Conservation (phyloP, 1,140 invertebrate species). For the Cotesia vestalis region DNA sequence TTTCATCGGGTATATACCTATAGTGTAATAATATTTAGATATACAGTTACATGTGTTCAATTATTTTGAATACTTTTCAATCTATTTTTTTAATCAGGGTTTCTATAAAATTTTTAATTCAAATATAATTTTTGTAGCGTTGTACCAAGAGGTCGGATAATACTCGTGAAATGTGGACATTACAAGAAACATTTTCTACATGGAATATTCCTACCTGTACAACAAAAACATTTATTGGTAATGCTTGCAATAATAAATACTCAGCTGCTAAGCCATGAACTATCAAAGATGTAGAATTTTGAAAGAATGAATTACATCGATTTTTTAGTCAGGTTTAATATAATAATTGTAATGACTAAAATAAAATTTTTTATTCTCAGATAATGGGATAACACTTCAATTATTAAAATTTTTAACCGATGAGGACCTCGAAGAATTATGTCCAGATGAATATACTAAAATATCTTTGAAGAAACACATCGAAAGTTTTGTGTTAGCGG, state of each 20-base stretch:
- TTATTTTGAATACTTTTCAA: no score
- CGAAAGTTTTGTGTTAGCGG: no score
- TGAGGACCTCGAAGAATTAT: background rate
- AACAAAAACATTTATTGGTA: no score
- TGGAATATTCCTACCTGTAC: background rate
- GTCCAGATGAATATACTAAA: no score
- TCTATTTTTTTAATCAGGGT: background rate
- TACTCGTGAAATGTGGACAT: background rate
- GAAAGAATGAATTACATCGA: background rate
- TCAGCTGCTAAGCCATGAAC: background rate
- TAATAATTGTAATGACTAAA: background rate
- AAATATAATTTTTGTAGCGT: background rate
- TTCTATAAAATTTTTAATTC: background rate
- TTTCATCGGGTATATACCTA: no score
- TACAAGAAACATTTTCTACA: background rate
- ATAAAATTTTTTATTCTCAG: background rate
- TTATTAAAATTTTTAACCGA: background rate
- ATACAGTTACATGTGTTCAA: no score
- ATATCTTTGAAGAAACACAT: no score
- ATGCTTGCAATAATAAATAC: no score
- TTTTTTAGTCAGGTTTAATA: background rate
- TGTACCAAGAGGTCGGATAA: background rate
- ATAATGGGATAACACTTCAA: slow-evolving; percentile 4
- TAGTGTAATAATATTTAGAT: no score
- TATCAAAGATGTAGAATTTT: background rate